Base-by-base conservation (phyloP, 2,888 invertebrate genomes). In the Hecatera dysodea region DNA sequence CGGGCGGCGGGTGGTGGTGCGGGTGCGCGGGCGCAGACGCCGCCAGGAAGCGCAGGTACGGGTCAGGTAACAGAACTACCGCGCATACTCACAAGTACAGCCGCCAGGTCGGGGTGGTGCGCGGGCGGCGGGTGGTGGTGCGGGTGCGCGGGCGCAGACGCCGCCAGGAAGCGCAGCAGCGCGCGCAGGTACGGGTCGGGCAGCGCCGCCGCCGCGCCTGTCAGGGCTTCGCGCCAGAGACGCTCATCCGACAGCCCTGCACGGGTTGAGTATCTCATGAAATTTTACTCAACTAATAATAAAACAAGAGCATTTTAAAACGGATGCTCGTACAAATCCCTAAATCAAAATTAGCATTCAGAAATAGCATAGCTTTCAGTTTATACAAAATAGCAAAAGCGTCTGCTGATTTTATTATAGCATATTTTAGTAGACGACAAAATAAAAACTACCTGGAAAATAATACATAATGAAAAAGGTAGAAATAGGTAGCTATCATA, bases 141-240 rank as follows among this genome's bases (percentile, higher is more conserved):
- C 62, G 82, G 84, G 76, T 79, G 85, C 72, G 92, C 90, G 27
- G 90, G 88, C 63, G 89, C 97, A 64, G 98, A 98, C 44, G 98
- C 97, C 0, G 98, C 98, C 75, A 99, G 96, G 95, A 99, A 99
- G 60, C 98, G 97, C 95, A 99, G 99, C 91, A 99, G 97, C 9
- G 98, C 98, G 87, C 98, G 97, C 77, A 99, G 96, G 94, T 99
- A 99, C 0, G 99, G 98, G 96, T 99, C 98, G n/a, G 97, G 96
- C 64, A 99, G 96, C 90, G 98, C 98, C 27, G 96, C 96, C 84
- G 97, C 97, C n/a, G 98, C 97, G 1, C 97, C 92, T 97, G 97
- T 71, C 97, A 97, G 98, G 98, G 99, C 97, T 97, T 89, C 97
- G 97, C 91, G 98, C 98, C 87, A 98, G 97, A 94, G 89, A 61